phyloP scores from a whole-genome alignment of 2,113 vertebrate species.

The Atlantisia rogersi region DNA sequence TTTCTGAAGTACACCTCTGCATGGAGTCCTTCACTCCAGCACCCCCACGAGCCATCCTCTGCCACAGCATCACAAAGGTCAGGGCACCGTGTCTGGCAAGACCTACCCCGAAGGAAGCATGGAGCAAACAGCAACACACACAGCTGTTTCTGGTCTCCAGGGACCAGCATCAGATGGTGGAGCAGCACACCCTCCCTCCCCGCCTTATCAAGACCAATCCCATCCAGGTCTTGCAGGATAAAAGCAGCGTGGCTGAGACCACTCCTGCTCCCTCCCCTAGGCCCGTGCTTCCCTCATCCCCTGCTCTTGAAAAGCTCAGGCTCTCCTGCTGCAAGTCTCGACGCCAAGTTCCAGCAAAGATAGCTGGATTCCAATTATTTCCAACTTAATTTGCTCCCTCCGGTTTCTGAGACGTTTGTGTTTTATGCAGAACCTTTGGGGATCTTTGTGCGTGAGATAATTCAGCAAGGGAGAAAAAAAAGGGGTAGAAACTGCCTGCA shows the following conservation, averaged over 20 bases:
- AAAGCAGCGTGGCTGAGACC: not conserved
- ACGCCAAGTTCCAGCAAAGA: not conserved
- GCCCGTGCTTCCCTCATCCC: not conserved
- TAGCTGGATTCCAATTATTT: not conserved
- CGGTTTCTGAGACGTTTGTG: not conserved
- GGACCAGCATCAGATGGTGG: rapidly evolving
- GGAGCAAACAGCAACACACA: not conserved
- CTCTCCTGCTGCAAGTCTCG: not conserved
- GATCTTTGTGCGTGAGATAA: not conserved
- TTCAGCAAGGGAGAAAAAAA: not conserved
- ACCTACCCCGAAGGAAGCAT: not conserved
- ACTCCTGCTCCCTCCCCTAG: not conserved
- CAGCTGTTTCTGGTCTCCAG: rapidly evolving
- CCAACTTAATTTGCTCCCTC: not conserved
- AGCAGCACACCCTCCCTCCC: not conserved
- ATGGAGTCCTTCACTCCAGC: not conserved
- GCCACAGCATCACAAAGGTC: rapidly evolving
- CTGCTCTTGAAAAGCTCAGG: not conserved
- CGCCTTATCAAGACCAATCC: rapidly evolving
- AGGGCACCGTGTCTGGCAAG: not conserved
- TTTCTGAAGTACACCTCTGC: not conserved
- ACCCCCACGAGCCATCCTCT: not conserved
- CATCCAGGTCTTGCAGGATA: not conserved
- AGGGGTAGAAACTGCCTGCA: not conserved
- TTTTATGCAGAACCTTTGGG: not conserved